These are phyloP conservation scores for Castor canadensis DNA, from an alignment of 2,113 vertebrate genomes.

Conservation along the genomic window DNA sequence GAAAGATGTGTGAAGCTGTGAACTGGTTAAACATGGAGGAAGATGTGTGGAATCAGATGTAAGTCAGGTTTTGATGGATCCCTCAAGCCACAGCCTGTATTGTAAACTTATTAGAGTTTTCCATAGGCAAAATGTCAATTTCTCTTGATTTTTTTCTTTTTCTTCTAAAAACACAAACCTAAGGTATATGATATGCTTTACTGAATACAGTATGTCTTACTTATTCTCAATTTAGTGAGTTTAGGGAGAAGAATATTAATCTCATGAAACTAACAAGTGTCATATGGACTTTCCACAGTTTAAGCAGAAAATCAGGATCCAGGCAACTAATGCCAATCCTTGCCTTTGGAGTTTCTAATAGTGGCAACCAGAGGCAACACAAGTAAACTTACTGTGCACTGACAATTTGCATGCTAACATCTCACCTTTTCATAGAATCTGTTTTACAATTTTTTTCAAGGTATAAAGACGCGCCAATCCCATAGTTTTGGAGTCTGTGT, in stretches of 20 bases:
- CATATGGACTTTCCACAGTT: neutral
- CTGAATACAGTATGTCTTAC: neutral
- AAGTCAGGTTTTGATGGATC: fast-evolving
- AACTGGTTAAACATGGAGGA: neutral
- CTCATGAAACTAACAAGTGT: neutral
- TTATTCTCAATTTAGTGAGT: neutral
- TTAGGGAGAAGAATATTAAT: neutral
- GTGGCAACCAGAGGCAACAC: neutral
- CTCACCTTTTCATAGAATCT: neutral
- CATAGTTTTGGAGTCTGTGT: neutral
- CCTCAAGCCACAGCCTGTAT: neutral
- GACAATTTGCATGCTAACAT: too few species aligned
- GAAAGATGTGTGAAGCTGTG: neutral
- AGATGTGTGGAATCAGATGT: fast-evolving
- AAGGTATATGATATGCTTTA: neutral
- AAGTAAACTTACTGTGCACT: neutral
- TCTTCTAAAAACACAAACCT: neutral
- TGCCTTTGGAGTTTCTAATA: neutral
- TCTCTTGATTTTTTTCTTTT: too few species aligned
- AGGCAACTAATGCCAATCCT: neutral
- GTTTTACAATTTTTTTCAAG: neutral
- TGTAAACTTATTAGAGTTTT: neutral
- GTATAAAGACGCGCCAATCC: neutral
- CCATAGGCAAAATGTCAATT: neutral
- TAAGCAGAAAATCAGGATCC: neutral